Evolutionary conservation across 2,888 invertebrate genomes (phyloP), one percentile per base, ranked within the genome.

Genomic region (Alloscopus bannaensis): DNA sequence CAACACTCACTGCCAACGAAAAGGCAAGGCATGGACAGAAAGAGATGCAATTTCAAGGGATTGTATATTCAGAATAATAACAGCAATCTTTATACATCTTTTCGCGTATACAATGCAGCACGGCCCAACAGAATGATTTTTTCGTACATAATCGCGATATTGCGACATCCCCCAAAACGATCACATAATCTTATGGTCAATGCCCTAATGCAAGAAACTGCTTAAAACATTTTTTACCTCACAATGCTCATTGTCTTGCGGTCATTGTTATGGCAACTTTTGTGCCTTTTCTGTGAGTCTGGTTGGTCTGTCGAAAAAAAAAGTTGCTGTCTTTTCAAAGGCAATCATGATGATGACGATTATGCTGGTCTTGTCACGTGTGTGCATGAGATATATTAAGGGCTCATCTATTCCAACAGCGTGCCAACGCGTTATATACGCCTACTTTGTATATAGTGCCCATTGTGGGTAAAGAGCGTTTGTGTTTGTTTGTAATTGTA

Each of bases 221-320:
- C 50, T n/a, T n/a, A n/a, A n/a, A n/a, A n/a, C n/a, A n/a, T n/a
- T 16, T 31, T 69, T 62, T 70, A 55, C 62, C 45, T 52, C n/a
- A n/a, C n/a, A n/a, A n/a, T n/a, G n/a, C n/a, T n/a, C 60, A 73
- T 55, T 50, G 36, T 68, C 76, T 68, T 62, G 68, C 70, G 70
- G 70, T 77, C 76, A 76, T 62, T 70, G 70, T 64, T 77, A 77
- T 77, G 66, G 75, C 47, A 60, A 75, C 75, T 59, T 45, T 66
- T 31, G 28, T 13, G 28, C 55, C 18, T 40, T 59, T 29, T 57
- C 60, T 52, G 62, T n/a, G n/a, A n/a, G n/a, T 64, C 71, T 71
- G 20, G 28, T 26, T 24, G n/a, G 16, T 42, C 36, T 31, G 18
- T 22, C 31, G 28, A 20, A n/a, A n/a, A 47, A 64, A 20, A 42